phyloP scores from a whole-genome alignment of 2,888 invertebrate species.

The Andrena marginata region DNA sequence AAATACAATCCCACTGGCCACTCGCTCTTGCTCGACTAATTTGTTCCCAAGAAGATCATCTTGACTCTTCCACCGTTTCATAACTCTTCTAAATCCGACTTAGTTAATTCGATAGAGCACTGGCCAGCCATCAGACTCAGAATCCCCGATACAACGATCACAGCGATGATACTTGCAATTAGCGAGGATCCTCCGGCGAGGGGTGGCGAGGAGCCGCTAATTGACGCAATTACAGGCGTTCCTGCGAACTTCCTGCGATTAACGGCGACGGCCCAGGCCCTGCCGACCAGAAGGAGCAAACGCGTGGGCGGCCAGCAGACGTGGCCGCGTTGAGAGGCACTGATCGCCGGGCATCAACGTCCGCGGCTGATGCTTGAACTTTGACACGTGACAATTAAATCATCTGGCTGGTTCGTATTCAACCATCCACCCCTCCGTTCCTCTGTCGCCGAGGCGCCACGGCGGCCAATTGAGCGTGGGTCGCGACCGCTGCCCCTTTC shows the following conservation, averaged over 20 bases:
- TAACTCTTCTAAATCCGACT: too few species aligned
- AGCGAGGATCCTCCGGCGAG: constrained; percentile 41
- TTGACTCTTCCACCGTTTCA: too few species aligned
- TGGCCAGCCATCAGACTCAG: background rate
- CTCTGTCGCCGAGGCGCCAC: constrained; percentile 64
- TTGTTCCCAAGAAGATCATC: too few species aligned
- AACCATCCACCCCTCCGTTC: constrained; percentile 69
- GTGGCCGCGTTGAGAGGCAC: constrained; percentile 20
- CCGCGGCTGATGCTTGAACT: constrained; percentile 71
- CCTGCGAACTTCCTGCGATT: constrained; percentile 68
- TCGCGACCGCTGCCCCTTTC: constrained; percentile 17
- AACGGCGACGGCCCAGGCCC: constrained; percentile 49
- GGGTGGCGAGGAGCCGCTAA: constrained; percentile 39
- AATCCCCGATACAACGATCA: constrained; percentile 25
- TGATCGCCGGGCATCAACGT: constrained; percentile 55
- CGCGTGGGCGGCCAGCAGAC: constrained; percentile 30
- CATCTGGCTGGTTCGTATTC: constrained; percentile 74
- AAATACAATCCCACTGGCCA: too few species aligned
- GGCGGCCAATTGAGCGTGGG: constrained; percentile 77
- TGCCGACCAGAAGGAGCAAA: constrained; percentile 11
- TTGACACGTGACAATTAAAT: constrained; percentile 79
- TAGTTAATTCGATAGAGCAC: too few species aligned
- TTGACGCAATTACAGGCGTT: constrained; percentile 62
- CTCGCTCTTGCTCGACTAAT: too few species aligned
- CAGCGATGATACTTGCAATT: constrained; percentile 39